Percentiles rank a stretch among this genome's conserved stretches.
Evolutionary conservation across 2,113 vertebrate species (phyloP).

Genomic region (Smithornis capensis): DNA sequence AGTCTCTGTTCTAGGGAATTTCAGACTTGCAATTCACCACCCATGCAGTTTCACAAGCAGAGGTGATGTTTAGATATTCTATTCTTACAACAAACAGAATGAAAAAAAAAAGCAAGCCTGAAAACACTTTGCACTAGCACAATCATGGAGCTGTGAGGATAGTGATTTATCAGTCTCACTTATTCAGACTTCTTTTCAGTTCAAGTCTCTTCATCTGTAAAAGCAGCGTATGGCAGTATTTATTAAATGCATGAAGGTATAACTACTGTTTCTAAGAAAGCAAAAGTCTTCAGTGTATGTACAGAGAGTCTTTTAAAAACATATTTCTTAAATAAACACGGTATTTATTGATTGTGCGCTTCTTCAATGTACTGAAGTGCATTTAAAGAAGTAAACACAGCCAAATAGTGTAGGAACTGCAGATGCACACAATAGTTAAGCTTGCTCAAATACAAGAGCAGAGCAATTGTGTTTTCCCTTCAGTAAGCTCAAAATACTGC

Average conservation of each 20-base stretch:
- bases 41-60: conserved; percentile 66
- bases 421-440: not conserved
- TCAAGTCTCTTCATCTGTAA: not conserved
- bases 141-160: not conserved
- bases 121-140: not conserved
- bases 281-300: not conserved
- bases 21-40: conserved; percentile 56
- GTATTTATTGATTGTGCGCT: not conserved
- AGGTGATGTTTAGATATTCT: conserved; percentile 53
- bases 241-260: not conserved
- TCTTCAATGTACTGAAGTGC: not conserved
- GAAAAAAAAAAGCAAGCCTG: not conserved
- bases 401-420: not conserved
- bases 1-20: conserved; percentile 57
- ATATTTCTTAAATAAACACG: not conserved
- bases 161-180: not conserved
- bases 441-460: not conserved
- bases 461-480: not conserved
- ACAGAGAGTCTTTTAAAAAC: not conserved
- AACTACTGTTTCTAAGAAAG: not conserved
- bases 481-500: not conserved
- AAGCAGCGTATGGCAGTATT: not conserved
- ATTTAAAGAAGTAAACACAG: not conserved
- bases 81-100: conserved; percentile 36
- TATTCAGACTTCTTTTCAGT: not conserved